These are phyloP conservation scores for Gonocerus acuteangulatus DNA, from an alignment of 2,888 invertebrate genomes.

Conservation along the genomic window DNA sequence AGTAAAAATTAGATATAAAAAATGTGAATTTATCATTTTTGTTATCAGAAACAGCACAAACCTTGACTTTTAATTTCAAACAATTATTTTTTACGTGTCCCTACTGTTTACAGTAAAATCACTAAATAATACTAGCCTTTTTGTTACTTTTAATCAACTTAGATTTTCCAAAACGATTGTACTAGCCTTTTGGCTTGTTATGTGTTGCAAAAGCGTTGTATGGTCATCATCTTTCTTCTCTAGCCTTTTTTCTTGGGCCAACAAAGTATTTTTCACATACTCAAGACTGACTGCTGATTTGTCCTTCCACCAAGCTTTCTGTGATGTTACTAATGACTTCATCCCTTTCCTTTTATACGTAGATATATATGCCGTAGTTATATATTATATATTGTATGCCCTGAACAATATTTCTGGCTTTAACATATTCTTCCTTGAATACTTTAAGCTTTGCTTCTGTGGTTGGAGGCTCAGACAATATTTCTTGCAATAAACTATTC, in stretches of 20 bases:
- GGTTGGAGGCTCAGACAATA: not conserved
- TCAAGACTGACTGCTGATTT: not conserved
- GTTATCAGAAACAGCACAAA: not conserved
- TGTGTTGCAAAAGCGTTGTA: not conserved
- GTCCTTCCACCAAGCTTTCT: not conserved
- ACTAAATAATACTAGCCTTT: no score
- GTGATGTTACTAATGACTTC: not conserved
- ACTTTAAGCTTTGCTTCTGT: not conserved
- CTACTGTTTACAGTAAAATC: not conserved
- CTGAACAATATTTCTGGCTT: not conserved
- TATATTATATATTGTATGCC: not conserved
- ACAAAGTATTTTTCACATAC: not conserved
- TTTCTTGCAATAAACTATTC: not conserved
- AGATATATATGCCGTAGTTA: no score
- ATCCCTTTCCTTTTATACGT: no score
- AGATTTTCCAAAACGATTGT: not conserved
- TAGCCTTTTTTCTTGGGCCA: not conserved
- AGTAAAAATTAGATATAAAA: no score
- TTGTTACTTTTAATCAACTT: not conserved
- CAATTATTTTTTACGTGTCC: not conserved
- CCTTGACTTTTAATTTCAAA: not conserved
- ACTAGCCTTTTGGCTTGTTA: not conserved
- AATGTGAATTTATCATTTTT: not conserved
- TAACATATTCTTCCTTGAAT: not conserved
- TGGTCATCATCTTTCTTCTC: not conserved